These are phyloP conservation scores for Rhagonycha fulva DNA, from an alignment of 2,888 invertebrate genomes.

Conservation along the genomic window DNA sequence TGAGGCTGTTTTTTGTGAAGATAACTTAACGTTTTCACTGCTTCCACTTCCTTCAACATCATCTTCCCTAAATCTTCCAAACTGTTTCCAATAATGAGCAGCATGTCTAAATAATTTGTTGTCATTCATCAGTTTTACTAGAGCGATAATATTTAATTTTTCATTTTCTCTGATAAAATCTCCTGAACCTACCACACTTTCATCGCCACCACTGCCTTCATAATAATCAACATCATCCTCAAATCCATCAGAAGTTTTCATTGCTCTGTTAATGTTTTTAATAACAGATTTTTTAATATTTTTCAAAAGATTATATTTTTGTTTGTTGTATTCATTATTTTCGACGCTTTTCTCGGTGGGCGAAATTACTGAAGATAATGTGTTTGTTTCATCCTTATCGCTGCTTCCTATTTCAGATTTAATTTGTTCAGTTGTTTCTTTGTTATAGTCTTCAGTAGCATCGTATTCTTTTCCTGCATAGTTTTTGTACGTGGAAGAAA, in stretches of 20 bases:
- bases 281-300: not conserved
- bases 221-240: not conserved
- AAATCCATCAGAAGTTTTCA: not conserved
- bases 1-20: not conserved
- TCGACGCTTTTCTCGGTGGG: not conserved
- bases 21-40: not conserved
- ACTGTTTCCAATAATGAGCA: not conserved
- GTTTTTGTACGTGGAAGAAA: no score
- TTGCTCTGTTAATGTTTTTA: not conserved
- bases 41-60: not conserved
- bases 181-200: not conserved
- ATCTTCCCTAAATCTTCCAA: not conserved
- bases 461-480: not conserved
- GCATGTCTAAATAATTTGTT: not conserved
- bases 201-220: not conserved
- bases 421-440: not conserved
- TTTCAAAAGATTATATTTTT: not conserved
- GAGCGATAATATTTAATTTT: not conserved
- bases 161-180: not conserved
- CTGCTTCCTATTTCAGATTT: not conserved
- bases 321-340: not conserved
- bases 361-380: not conserved
- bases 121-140: not conserved
- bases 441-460: not conserved
- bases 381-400: not conserved